Evolutionary conservation across 2,888 invertebrate genomes (phyloP), one percentile per base, ranked within the genome.

Genomic region (Leucozona laternaria): DNA sequence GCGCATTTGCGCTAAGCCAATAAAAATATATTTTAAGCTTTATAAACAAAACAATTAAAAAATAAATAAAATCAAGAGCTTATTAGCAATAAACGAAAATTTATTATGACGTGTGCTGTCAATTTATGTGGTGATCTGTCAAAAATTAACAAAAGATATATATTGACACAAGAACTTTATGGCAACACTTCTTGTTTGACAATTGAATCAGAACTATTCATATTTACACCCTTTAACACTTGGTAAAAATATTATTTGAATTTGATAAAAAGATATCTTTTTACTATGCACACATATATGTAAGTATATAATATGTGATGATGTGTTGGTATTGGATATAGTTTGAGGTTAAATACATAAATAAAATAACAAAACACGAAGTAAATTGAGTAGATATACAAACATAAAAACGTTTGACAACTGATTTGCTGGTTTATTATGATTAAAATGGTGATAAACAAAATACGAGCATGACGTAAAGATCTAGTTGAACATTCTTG

Each of bases 401-500:
- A 15, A 20, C 31, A 6, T 17, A 50, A 15, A 15, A 40, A 22
- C 48, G 20, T 48, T 66, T 66, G 25, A 68, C 68, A 68, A 53
- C 50, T 48, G 48, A 66, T 66, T 66, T 20, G 66, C 8, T 31
- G 11, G 13, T 31, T 66, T 48, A 66, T 66, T 48, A 66, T 34
- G 31, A 66, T 68, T 68, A 37, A 53, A 53, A 68, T 25, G 37
- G 37, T 28, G 37, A 60, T 43, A 75, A 80, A 80, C 31, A 55
- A 68, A 53, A 37, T 68, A 20, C 66, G 15, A 45, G 31, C 1
- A 60, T 80, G 80, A 80, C 75, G 75, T 45, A 53, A 55, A 60
- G 34, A 25, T 34, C 70, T 58, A 48, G 75, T 75, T 80, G 43
- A 68, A 34, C 31, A 80, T 75, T 75, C 75, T 40, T 60, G 6